Evolutionary conservation across 2,888 invertebrate species (phyloP), one percentile per base, ranked within the genome.

Genomic region (Cryptocephalus primarius): DNA sequence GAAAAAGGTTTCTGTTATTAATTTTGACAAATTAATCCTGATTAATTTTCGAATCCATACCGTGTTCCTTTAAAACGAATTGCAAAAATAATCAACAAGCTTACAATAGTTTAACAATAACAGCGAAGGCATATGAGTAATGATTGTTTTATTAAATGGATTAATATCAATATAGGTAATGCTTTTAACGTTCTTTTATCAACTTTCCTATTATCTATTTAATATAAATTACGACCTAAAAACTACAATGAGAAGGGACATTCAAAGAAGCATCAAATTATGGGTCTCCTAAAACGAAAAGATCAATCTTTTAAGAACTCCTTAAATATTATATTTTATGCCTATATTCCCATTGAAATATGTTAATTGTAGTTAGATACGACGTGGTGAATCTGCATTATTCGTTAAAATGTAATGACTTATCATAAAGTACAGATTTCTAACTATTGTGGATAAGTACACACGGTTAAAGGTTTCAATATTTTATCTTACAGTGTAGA

Each of bases 111-210:
- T 42, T 48, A 55, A 36, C 36, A 36, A 36, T 36, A 36, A 36
- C 36, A 36, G n/a, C 62, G 56, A 65, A 66, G 65, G 66, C 66
- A 64, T 65, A 62, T 40, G 45, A 57, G 58, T 60, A 59, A 59
- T 66, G 66, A 66, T 65, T 66, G 64, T 66, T 54, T 55, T 56
- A 59, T 56, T 12, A 44, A 31, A 32, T 31, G 22, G 32, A 31
- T 44, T 33, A 11, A 39, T 44, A 36, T 11, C 38, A 36, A 31
- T 44, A 22, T 22, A 22, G 22, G 22, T 22, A 22, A 22, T 36
- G 12, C 2, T 36, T 36, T 36, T 6, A 36, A 36, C 11, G 36
- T 36, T 34, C 33, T 33, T 33, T 22, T 42, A n/a, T 12, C 14
- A 42, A 9, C 36, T 42, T 33, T 33, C n/a, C 9, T 33, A 33